Base-by-base conservation (phyloP, 2,888 invertebrate genomes). In the Prostheceraeus crozeri region DNA sequence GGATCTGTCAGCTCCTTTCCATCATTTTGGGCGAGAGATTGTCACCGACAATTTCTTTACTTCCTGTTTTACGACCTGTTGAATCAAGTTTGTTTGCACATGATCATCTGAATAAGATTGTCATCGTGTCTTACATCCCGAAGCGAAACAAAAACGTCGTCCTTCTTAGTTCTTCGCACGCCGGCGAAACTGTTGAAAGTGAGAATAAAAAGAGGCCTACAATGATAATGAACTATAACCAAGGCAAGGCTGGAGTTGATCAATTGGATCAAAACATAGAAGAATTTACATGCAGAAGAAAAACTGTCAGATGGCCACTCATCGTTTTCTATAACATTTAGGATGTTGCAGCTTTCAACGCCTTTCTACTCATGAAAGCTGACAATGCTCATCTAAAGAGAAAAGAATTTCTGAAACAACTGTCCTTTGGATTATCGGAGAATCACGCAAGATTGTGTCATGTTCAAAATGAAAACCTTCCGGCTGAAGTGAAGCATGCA, bases 261-360 rank as follows among this genome's bases (percentile, higher is more conserved):
- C 40, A 40, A 40, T 23, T 40, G 19, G 14, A 40, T 40, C 40
- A 40, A 40, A 40, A 40, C 40, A 23, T n/a, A 8, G 40, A 16
- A 4, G 40, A 40, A 40, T 40, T 40, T n/a, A 40, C 40, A 40
- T 40, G n/a, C 40, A 14, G 40, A 40, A 40, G 40, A 40, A 40
- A 40, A 23, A 40, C 40, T n/a, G 40, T 40, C 16, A 40, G 40
- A 14, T 40, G 40, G 40, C n/a, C 40, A 8, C 23, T 40, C 16
- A 4, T 40, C 23, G 40, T 40, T 16, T 40, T 40, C n/a, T 40
- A 40, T 40, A 40, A 40, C n/a, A 40, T 40, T 23, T 4, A 19
- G 8, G 40, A 40, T 40, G 40, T 40, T 40, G 40, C 40, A 19
- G 40, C 40, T 16, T 16, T 40, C 40, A 40, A 40, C 40, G 40